Percentiles rank a stretch among this genome's conserved stretches.
Conservation (phyloP, 2,113 vertebrate genomes). For the Mus spicilegus region DNA sequence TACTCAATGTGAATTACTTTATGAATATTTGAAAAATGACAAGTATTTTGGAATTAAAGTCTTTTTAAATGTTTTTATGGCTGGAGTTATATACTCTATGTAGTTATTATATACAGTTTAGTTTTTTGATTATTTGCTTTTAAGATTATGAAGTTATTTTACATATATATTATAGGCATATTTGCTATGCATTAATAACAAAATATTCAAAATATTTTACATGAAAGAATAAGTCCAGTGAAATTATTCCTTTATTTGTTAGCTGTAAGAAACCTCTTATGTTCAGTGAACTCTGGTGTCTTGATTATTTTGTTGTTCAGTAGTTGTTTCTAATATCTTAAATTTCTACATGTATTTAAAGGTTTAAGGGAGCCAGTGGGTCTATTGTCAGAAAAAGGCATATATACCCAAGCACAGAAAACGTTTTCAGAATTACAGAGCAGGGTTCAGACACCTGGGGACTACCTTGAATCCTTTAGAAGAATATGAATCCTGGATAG, state of each 20-base stretch:
- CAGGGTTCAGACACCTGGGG: not conserved
- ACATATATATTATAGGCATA: not conserved
- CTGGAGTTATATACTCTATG: not conserved
- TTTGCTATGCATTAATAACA: not conserved
- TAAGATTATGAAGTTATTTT: conserved; percentile 29
- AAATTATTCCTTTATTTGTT: not conserved
- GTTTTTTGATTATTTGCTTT: not conserved
- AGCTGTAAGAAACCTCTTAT: not conserved
- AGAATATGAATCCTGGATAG: not conserved
- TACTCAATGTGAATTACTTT: not conserved
- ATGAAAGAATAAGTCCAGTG: not conserved
- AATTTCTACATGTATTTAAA: not conserved
- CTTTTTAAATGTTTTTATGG: conserved; percentile 17
- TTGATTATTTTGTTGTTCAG: conserved; percentile 7
- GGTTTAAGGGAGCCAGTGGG: not conserved
- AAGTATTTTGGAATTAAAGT: conserved; percentile 31
- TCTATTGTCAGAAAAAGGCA: not conserved
- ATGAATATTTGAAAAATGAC: not conserved
- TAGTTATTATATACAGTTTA: not conserved
- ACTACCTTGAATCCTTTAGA: not conserved
- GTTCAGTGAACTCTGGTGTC: not conserved
- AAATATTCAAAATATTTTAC: not conserved
- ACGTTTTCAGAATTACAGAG: not conserved
- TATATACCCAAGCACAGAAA: not conserved
- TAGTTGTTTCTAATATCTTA: not conserved